Conservation (phyloP, 35 echinoderm and acorn worm genomes). For the Lytechinus variegatus region DNA sequence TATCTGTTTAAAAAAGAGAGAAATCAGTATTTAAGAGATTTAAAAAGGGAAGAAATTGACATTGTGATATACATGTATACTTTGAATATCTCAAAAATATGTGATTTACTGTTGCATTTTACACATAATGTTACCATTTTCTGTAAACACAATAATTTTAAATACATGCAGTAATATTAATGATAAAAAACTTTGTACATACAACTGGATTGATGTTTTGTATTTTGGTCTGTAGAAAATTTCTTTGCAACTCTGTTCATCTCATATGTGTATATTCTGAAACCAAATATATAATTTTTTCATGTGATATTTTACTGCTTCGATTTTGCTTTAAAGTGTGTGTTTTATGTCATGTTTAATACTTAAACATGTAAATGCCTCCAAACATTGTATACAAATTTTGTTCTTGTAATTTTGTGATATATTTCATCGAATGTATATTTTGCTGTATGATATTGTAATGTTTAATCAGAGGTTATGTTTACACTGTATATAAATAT, state of each 20-base stretch:
- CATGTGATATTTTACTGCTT: background rate
- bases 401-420: background rate
- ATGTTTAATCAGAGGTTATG: background rate
- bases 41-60: background rate
- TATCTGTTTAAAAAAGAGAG: background rate
- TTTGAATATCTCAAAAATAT: background rate
- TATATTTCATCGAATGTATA: constrained; percentile 15
- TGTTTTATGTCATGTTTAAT: background rate
- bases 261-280: constrained; percentile 4
- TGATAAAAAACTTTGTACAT: background rate
- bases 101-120: background rate
- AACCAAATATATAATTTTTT: background rate
- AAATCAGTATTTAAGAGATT: constrained; percentile 2
- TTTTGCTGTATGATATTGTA: constrained; percentile 2
- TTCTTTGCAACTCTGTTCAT: background rate
- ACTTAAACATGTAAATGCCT: constrained; percentile 7
- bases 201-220: background rate
- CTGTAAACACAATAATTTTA: background rate
- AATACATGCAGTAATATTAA: background rate
- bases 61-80: background rate
- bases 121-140: background rate
- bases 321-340: background rate
- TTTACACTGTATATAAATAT: background rate
- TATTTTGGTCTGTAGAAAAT: background rate
- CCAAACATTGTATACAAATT: background rate